Base-by-base conservation (phyloP, 2,888 invertebrate genomes). In the Euproctis similis region DNA sequence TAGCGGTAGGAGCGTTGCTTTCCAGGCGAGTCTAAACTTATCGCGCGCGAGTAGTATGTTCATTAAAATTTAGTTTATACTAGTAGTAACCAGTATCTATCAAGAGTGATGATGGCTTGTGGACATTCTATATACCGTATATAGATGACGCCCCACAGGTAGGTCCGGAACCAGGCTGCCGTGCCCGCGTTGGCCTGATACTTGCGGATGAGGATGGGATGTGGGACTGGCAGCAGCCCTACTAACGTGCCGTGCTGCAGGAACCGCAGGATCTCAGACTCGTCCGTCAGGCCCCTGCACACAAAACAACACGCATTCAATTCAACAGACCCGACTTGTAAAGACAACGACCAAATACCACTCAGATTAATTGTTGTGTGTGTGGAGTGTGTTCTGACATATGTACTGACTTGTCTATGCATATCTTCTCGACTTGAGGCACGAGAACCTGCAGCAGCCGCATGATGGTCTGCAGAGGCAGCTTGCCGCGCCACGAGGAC, bases 91-190 rank as follows among this genome's bases (percentile, higher is more conserved):
- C n/a, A n/a, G n/a, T n/a, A n/a, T n/a, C n/a, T n/a, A n/a, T n/a
- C n/a, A n/a, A n/a, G n/a, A n/a, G n/a, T n/a, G n/a, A n/a, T n/a
- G n/a, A n/a, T n/a, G n/a, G n/a, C n/a, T n/a, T n/a, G n/a, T n/a
- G n/a, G n/a, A n/a, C n/a, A n/a, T n/a, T n/a, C n/a, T 13, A 12
- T 59, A 59, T 65, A 94, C 92, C 96, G 91, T 55, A 99, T 88
- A 78, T 99, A 99, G 49, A 99, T 98, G 30, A 99, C 96, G 27
- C 98, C 99, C 98, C 98, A 99, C 90, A 99, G 95, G 72, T 99
- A 99, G 0, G 98, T 99, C 31, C 98, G 87, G 86, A 99, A 99
- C 99, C 99, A 99, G 59, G 97, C 96, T 12, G 98, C 98, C 1
- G 99, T 99, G 38, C 98, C 98, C 18, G 93, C 91, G 82, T 99